Evolutionary conservation across 1,140 invertebrate genomes (phyloP), one percentile per base, ranked within the genome.

Genomic region (Drosophila rhopaloa): DNA sequence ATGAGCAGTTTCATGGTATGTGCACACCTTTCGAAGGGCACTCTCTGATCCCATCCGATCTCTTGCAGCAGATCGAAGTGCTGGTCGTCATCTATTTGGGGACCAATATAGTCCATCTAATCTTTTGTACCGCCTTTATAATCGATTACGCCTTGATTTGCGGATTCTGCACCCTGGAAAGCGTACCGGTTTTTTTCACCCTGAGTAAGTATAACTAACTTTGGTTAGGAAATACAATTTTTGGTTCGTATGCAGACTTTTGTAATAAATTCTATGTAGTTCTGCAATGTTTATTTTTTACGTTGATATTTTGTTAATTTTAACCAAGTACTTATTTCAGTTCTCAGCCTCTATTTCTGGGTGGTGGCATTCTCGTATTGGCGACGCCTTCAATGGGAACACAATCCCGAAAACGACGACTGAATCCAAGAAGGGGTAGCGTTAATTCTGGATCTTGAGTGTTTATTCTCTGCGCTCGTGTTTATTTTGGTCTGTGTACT

Each of bases 321-420:
- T 11, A 38, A 38, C 8, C 8, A 10, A 11, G 9, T 38, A 38
- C 13, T 38, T 38, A 41, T 32, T 35, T 19, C 5, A 81, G 79
- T 59, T 24, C 29, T 40, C 1, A 81, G 74, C 54, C 0, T 58
- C 1, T 81, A 77, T 37, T 81, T 38, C n/a, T 77, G 67, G 66
- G 0, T 58, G 1, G 51, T 76, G 56, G 79, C 65, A 3, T 68
- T 77, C 8, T 56, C 37, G 37, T 46, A 61, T 2, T 74, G 13
- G 54, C 62, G 74, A 1, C 60, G 74, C 10, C 65, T 68, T 46
- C 65, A 53, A 35, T 66, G 65, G 65, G n/a, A 27, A 14, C n/a
- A 66, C 38, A 16, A 68, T 66, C 47, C 38, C 14, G 61, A 68
- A 19, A 44, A 54, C 61, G 47, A 53, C 47, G 47, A 46, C 19